Base-by-base conservation (phyloP, 1,140 invertebrate genomes). In the Sitobion miscanthi region DNA sequence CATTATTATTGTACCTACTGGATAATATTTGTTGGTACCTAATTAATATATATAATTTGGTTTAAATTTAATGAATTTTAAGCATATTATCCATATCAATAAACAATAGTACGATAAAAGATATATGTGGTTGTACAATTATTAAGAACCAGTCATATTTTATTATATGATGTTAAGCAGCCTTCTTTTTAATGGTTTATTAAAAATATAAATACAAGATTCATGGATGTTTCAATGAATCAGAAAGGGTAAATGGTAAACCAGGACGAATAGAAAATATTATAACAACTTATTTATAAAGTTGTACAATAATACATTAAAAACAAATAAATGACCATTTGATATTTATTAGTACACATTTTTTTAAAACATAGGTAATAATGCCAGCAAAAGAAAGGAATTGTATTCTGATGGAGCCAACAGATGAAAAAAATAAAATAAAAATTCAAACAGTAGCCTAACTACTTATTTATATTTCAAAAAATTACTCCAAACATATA, bases 301-400 rank as follows among this genome's bases (percentile, higher is more conserved):
- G 91, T 93, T 86, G 77, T 57, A 57, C 52, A 85, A 93, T 85
- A 92, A 57, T 38, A 45, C 23, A 86, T 86, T 86, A 93, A 25
- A 57, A 86, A 85, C 82, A 86, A 86, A 57, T 86, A 49, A 92
- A 42, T 86, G 38, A 92, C 47, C 25, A 92, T 92, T 62, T 85
- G 91, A 93, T 83, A 93, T 85, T 93, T 85, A 93, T 85, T 93
- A 92, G 52, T 93, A 52, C 23, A 93, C n/a, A 52, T 25, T 82
- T 77, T 82, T 82, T 77, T 42, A 23, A 82, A 93, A 93, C 49
- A 93, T 85, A 42, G 42, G 4, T 42, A 25, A 52, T 30, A 91
- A 57, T 86, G 35, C 30, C 35, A 57, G 45, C 23, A 54, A 93
- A 86, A 85, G 25, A 86, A 42, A 93, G 25, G 7, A 54, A 86